Evolutionary conservation across 2,113 vertebrate species (phyloP).

Genomic region (Trogon melanurus): DNA sequence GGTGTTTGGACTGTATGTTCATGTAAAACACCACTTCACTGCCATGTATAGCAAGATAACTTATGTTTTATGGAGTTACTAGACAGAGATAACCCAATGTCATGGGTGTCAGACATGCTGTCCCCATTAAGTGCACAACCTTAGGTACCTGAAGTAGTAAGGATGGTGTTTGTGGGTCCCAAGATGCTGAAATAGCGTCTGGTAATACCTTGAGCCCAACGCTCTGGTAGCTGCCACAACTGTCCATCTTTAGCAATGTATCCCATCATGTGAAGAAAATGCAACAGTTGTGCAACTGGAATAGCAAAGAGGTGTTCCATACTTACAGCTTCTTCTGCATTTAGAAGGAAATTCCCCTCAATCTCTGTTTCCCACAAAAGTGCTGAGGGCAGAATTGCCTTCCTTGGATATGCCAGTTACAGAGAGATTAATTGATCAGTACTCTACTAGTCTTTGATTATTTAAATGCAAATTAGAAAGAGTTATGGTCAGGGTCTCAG

Average conservation of each 20-base stretch:
- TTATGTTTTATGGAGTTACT: neutral
- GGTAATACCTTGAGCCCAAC: neutral
- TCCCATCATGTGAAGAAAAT: neutral
- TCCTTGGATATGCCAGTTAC: neutral
- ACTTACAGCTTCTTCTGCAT: neutral
- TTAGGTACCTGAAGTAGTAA: neutral
- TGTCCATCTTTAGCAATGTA: neutral
- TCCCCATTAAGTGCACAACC: neutral
- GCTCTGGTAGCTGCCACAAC: neutral
- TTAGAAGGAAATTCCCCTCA: neutral
- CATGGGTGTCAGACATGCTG: neutral
- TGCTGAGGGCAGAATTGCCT: neutral
- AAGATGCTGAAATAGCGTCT: neutral
- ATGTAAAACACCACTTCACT: neutral
- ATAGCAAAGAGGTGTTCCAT: neutral
- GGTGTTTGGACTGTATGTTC: neutral
- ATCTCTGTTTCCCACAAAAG: neutral
- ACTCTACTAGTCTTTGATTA: neutral
- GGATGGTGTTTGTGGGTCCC: neutral
- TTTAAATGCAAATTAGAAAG: neutral
- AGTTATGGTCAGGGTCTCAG: too few species aligned
- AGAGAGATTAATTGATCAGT: neutral
- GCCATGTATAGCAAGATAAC: neutral
- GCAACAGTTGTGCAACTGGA: neutral
- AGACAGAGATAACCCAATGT: neutral